These are phyloP conservation scores for Mellivora capensis DNA, from an alignment of 2,113 vertebrate species.

Conservation along the genomic window DNA sequence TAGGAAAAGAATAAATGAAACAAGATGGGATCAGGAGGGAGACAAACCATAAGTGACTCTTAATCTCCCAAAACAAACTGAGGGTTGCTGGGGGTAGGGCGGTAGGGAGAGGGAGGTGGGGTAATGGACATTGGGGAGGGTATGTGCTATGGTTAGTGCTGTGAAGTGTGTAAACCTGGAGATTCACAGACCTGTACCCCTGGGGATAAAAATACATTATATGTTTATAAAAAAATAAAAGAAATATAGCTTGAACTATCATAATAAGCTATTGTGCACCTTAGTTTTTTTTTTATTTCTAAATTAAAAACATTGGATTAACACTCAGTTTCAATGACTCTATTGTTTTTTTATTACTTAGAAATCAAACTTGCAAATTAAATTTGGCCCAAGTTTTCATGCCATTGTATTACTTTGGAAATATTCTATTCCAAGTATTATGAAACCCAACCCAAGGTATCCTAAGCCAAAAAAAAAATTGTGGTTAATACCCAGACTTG, in stretches of 20 bases:
- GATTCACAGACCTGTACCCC: no score
- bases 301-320: neutral
- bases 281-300: neutral
- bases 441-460: neutral
- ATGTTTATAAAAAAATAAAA: no score
- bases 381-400: neutral
- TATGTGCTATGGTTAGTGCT: no score
- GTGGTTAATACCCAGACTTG: neutral
- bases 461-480: neutral
- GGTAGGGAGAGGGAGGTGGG: no score
- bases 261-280: neutral
- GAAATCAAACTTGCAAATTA: neutral
- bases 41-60: no score
- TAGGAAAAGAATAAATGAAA: no score
- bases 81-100: no score
- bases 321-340: neutral
- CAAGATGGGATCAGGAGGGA: no score
- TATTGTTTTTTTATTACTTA: neutral
- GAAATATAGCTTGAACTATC: neutral
- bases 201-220: no score
- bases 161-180: no score
- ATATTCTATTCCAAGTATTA: neutral
- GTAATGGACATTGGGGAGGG: no score
- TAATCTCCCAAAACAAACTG: no score
- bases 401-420: neutral